phyloP scores from a whole-genome alignment of 2,113 vertebrate species.

The Noctilio leporinus region DNA sequence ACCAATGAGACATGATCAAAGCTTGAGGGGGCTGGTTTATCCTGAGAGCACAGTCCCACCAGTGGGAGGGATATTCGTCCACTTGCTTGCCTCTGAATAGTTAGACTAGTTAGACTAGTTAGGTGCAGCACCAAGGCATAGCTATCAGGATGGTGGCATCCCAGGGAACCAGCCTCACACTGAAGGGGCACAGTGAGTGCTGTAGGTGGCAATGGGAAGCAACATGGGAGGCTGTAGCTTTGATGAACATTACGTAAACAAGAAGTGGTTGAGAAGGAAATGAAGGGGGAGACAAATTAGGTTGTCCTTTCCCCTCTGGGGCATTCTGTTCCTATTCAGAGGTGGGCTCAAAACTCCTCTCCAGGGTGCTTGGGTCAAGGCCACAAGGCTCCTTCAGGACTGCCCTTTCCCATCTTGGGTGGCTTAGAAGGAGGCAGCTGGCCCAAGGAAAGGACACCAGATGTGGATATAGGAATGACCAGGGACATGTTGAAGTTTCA shows the following conservation, averaged over 20 bases:
- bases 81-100: background rate
- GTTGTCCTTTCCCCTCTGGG: rapidly evolving
- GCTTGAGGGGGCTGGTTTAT: background rate
- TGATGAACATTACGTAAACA: background rate
- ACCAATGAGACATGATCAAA: background rate
- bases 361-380: background rate
- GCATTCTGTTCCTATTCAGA: background rate
- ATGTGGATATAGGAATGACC: background rate
- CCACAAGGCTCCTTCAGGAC: background rate
- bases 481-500: background rate
- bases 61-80: background rate
- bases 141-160: background rate
- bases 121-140: background rate
- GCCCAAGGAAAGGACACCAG: background rate
- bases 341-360: background rate
- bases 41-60: background rate
- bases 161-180: background rate
- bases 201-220: background rate
- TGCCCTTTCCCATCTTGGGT: background rate
- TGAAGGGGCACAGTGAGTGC: background rate
- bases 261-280: background rate
- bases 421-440: background rate
- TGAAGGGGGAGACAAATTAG: background rate
- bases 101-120: background rate
- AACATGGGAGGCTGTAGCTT: background rate